Conservation (phyloP, 2,113 vertebrate genomes). For the Speoplatyrhinus poulsoni region DNA sequence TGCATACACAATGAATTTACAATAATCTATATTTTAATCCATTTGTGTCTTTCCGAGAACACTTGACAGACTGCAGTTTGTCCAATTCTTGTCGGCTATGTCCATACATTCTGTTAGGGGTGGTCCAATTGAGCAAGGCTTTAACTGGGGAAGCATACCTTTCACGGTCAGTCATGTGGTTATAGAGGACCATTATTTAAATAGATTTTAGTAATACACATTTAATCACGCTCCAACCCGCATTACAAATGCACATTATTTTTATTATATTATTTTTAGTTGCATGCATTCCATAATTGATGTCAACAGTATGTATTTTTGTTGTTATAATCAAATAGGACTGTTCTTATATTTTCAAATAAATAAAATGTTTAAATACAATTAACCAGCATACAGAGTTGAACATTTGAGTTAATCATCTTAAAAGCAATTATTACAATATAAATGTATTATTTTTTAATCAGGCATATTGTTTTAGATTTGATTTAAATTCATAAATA, state of each 20-base stretch:
- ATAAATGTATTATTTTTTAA: conserved; percentile 34
- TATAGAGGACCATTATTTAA: neutral
- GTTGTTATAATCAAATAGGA: conserved; percentile 50
- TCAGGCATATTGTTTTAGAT: conserved; percentile 41
- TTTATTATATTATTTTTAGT: conserved; percentile 20
- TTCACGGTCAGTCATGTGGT: too few relatives aligned
- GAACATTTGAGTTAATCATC: conserved; percentile 24
- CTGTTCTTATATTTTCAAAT: conserved; percentile 49
- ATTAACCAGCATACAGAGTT: conserved; percentile 44
- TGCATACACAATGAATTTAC: too few relatives aligned
- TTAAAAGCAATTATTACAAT: conserved; percentile 41
- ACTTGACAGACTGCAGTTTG: too few relatives aligned
- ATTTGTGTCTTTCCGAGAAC: too few relatives aligned
- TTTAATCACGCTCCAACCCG: conserved; percentile 20
- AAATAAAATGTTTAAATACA: conserved; percentile 67
- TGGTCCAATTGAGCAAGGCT: too few relatives aligned
- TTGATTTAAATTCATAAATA: conserved; percentile 60
- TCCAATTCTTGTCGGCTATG: too few relatives aligned
- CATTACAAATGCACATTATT: conserved; percentile 58
- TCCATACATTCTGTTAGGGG: too few relatives aligned
- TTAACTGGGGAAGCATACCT: too few relatives aligned
- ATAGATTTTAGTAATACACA: neutral
- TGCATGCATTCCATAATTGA: conserved; percentile 33
- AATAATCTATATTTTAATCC: too few relatives aligned
- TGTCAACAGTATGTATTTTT: conserved; percentile 56